Evolutionary conservation across 2,797 vertebrate species (phyloP).

Genomic region (Cetoscarus ocellatus): DNA sequence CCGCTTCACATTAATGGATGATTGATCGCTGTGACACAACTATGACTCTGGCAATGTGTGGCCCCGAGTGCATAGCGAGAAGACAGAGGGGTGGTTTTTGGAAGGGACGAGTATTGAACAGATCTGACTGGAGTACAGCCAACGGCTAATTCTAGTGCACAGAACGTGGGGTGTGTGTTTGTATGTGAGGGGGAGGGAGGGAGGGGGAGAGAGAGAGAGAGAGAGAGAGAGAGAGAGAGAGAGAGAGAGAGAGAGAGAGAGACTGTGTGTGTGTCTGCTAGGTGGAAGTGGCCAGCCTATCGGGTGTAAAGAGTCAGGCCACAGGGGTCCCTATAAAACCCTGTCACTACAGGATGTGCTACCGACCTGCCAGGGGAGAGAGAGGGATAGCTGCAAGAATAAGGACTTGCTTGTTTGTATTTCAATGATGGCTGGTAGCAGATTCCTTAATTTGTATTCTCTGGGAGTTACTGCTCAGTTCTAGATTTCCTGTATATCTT

Average conservation of each 20-base stretch:
- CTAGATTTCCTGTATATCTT: not conserved
- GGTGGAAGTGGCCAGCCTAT: slow-evolving; percentile 42
- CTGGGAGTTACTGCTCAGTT: slow-evolving; percentile 3
- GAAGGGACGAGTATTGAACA: slow-evolving; percentile 75
- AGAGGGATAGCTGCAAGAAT: slow-evolving; percentile 13
- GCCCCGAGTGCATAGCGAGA: slow-evolving; percentile 68
- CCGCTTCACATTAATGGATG: slow-evolving; percentile 59
- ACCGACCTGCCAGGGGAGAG: slow-evolving; percentile 15
- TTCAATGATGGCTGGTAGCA: slow-evolving; percentile 26
- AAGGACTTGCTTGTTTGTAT: slow-evolving; percentile 22
- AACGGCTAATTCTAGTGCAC: slow-evolving; percentile 71
- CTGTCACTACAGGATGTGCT: slow-evolving; percentile 42
- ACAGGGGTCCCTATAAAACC: slow-evolving; percentile 53
- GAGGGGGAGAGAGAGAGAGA: not conserved
- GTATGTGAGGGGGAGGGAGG: slow-evolving; percentile 5
- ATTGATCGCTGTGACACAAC: slow-evolving; percentile 76
- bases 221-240: not conserved
- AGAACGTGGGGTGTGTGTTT: slow-evolving; percentile 28
- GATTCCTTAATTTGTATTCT: slow-evolving; percentile 7
- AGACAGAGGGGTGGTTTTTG: slow-evolving; percentile 65
- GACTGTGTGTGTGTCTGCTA: slow-evolving; percentile 27
- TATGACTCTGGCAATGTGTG: slow-evolving; percentile 63
- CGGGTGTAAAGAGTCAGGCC: slow-evolving; percentile 46
- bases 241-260: slow-evolving; percentile 1
- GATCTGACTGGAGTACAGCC: slow-evolving; percentile 77